phyloP scores from a whole-genome alignment of 2,113 vertebrate species.

The Bos taurus region DNA sequence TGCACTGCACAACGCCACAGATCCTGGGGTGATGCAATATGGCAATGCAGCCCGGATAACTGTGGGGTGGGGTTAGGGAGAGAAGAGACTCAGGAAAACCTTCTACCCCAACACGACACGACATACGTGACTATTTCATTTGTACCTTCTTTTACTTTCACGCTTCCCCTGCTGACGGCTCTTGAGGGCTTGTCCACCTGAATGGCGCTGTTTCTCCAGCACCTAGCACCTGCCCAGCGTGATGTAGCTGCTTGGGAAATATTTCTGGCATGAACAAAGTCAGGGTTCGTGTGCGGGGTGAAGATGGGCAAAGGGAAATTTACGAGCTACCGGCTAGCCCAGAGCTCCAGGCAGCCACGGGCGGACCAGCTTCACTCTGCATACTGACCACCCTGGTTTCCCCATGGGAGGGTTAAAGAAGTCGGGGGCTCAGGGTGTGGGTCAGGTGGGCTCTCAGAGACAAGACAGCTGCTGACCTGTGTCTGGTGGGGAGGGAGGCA shows the following conservation, averaged over 20 bases:
- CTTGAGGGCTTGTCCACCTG: rapidly evolving
- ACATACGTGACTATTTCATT: rapidly evolving
- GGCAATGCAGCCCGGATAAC: neutral
- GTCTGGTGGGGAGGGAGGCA: rapidly evolving
- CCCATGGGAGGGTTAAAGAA: rapidly evolving
- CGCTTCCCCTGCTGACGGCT: rapidly evolving
- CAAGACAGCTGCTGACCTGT: rapidly evolving
- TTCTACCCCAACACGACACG: rapidly evolving
- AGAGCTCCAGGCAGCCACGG: rapidly evolving
- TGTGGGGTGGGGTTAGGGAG: rapidly evolving
- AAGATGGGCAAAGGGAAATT: neutral
- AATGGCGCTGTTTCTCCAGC: neutral
- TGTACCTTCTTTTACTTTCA: neutral
- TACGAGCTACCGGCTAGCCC: neutral
- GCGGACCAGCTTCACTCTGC: rapidly evolving
- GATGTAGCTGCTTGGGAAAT: rapidly evolving
- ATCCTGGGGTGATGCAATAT: rapidly evolving
- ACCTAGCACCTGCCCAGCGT: rapidly evolving
- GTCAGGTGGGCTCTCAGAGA: rapidly evolving
- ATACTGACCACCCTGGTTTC: rapidly evolving
- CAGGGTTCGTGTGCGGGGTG: rapidly evolving
- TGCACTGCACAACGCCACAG: neutral
- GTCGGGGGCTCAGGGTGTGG: rapidly evolving
- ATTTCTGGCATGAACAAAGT: neutral
- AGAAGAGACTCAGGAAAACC: neutral